Conservation (phyloP, 2,797 vertebrate genomes). For the Fratercula arctica region DNA sequence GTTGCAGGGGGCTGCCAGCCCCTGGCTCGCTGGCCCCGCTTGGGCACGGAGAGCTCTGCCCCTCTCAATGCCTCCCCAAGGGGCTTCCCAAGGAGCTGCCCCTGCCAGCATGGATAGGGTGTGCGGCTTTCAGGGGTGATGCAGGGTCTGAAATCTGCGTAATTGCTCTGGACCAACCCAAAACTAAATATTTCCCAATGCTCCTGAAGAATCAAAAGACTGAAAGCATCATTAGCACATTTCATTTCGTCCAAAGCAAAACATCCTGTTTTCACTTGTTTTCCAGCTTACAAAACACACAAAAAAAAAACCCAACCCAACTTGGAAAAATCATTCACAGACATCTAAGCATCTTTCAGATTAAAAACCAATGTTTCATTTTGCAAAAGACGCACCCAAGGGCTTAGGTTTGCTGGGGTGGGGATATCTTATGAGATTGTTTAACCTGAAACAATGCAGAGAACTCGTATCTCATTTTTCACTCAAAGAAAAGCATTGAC, state of each 20-base stretch:
- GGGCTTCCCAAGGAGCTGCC: background rate
- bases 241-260: background rate
- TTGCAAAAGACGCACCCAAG: background rate
- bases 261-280: background rate
- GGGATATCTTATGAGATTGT: background rate
- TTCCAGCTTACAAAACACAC: background rate
- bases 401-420: background rate
- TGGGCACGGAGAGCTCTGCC: background rate
- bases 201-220: background rate
- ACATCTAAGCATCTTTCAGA: background rate
- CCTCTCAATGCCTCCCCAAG: background rate
- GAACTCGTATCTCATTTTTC: background rate
- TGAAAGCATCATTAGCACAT: background rate
- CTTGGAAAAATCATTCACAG: background rate
- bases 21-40: fast-evolving
- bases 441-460: background rate
- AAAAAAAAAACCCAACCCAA: background rate
- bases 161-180: background rate
- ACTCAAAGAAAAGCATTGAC: background rate
- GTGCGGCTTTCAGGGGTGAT: background rate
- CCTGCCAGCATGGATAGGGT: background rate
- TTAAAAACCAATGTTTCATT: background rate
- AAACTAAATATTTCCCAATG: background rate
- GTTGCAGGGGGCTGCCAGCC: background rate
- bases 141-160: background rate